Percentiles rank a stretch among this genome's conserved stretches.
Evolutionary conservation across 2,113 vertebrate genomes (phyloP).

Genomic region (Meles meles): DNA sequence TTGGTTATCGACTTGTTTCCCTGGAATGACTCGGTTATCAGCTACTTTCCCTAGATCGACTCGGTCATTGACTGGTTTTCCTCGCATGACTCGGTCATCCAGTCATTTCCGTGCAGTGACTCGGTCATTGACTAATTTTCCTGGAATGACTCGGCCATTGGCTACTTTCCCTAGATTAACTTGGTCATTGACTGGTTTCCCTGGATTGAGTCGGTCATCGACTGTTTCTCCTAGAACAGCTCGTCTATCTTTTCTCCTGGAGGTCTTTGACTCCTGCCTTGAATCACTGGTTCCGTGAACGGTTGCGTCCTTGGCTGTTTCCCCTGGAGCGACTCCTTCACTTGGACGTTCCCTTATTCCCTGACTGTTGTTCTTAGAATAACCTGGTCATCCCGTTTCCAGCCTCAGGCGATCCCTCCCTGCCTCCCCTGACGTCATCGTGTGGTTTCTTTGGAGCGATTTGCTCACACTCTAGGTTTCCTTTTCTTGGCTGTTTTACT

Average conservation of each 20-base stretch:
- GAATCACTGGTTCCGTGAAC: too few relatives aligned
- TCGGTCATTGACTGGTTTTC: background rate
- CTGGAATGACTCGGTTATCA: rapidly evolving
- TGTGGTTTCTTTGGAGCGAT: too few relatives aligned
- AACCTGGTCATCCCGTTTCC: too few relatives aligned
- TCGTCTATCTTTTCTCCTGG: too few relatives aligned
- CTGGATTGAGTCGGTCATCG: background rate
- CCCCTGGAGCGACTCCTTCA: background rate
- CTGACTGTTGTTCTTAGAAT: too few relatives aligned
- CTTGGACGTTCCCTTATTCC: too few relatives aligned
- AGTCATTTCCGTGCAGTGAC: rapidly evolving
- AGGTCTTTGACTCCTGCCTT: too few relatives aligned
- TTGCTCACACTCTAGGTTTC: too few relatives aligned
- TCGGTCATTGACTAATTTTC: rapidly evolving
- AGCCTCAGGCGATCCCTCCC: too few relatives aligned
- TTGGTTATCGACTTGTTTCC: background rate
- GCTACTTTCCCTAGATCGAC: background rate
- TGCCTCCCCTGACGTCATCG: too few relatives aligned
- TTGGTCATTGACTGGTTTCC: rapidly evolving
- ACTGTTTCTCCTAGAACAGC: background rate
- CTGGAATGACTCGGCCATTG: rapidly evolving
- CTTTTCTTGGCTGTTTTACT: too few relatives aligned
- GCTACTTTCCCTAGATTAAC: rapidly evolving
- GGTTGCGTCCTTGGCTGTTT: background rate
- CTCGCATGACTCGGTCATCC: background rate